Percentiles rank a stretch among this genome's conserved stretches.
phyloP scores from a whole-genome alignment of 2,888 invertebrate genomes.

The Amphipoea oculea region DNA sequence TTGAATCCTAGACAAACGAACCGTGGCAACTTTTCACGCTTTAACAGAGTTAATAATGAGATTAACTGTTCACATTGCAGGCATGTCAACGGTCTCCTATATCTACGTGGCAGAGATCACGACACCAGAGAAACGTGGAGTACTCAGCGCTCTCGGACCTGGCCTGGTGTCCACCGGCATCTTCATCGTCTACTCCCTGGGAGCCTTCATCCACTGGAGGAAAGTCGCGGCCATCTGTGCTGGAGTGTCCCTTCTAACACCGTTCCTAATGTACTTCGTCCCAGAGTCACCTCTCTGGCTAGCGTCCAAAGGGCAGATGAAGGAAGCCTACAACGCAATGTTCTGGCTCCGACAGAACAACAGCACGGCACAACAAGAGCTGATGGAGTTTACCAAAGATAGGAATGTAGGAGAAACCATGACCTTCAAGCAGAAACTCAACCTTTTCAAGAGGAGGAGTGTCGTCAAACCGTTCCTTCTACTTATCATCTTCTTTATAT shows the following conservation, averaged over 20 bases:
- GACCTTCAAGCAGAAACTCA: conserved; percentile 83
- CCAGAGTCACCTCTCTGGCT: conserved; percentile 94
- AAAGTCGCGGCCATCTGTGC: conserved; percentile 92
- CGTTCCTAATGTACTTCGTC: conserved; percentile 91
- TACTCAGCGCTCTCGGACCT: conserved; percentile 93
- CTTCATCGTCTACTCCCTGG: conserved; percentile 92
- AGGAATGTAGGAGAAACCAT: conserved; percentile 81
- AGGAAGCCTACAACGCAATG: conserved; percentile 91
- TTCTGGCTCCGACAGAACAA: conserved; percentile 92
- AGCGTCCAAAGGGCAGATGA: conserved; percentile 90
- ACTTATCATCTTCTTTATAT: conserved; percentile 92
- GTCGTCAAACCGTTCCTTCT: conserved; percentile 93
- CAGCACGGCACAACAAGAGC: conserved; percentile 91
- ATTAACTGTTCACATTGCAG: conserved; percentile 77
- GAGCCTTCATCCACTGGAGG: conserved; percentile 92
- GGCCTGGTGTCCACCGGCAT: conserved; percentile 93
- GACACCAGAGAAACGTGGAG: conserved; percentile 92
- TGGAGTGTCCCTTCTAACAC: conserved; percentile 89
- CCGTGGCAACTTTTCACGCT: conserved; percentile 45
- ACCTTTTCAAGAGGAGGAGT: conserved; percentile 87
- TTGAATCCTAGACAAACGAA: conserved; percentile 43
- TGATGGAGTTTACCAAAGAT: conserved; percentile 90
- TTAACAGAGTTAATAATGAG: conserved; percentile 26
- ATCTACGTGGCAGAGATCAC: conserved; percentile 93
- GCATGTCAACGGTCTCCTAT: conserved; percentile 93